These are phyloP conservation scores for Drosophila pseudoobscura DNA, from an alignment of 1,140 invertebrate genomes.

Conservation along the genomic window DNA sequence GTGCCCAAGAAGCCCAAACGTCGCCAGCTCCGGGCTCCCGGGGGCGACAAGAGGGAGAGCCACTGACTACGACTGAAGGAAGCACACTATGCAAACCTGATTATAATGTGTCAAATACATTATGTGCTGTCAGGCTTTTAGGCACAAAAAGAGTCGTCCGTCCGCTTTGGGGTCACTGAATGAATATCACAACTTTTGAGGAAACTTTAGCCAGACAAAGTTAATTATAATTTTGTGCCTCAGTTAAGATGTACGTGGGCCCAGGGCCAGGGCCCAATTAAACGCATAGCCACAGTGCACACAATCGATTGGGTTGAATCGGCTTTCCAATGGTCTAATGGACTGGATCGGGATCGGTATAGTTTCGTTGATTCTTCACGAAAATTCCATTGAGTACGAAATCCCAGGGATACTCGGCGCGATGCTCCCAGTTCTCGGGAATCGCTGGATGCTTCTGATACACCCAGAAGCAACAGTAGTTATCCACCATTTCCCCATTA, in stretches of 20 bases:
- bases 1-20: slow-evolving; percentile 46
- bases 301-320: slow-evolving; percentile 9
- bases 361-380: slow-evolving; percentile 34
- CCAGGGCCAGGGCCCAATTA: slow-evolving; percentile 54
- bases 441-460: slow-evolving; percentile 44
- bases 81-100: slow-evolving; percentile 73
- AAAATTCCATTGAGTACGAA: slow-evolving; percentile 48
- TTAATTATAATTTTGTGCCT: slow-evolving; percentile 68
- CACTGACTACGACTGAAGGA: slow-evolving; percentile 24
- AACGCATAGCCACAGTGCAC: slow-evolving; percentile 46
- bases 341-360: background rate
- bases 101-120: slow-evolving; percentile 83
- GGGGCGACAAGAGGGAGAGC: background rate
- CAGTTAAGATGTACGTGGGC: slow-evolving; percentile 39
- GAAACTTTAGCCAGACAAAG: slow-evolving; percentile 60
- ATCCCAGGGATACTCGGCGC: slow-evolving; percentile 44
- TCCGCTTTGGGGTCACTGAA: slow-evolving; percentile 34
- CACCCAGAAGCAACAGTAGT: slow-evolving; percentile 68
- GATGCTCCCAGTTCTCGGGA: slow-evolving; percentile 25
- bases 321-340: background rate
- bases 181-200: slow-evolving; percentile 53
- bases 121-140: slow-evolving; percentile 75
- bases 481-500: slow-evolving; percentile 14
- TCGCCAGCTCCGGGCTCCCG: slow-evolving; percentile 14
- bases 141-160: slow-evolving; percentile 39